These are phyloP conservation scores for Numenius phaeopus DNA, from an alignment of 2,797 vertebrate genomes.

Conservation along the genomic window DNA sequence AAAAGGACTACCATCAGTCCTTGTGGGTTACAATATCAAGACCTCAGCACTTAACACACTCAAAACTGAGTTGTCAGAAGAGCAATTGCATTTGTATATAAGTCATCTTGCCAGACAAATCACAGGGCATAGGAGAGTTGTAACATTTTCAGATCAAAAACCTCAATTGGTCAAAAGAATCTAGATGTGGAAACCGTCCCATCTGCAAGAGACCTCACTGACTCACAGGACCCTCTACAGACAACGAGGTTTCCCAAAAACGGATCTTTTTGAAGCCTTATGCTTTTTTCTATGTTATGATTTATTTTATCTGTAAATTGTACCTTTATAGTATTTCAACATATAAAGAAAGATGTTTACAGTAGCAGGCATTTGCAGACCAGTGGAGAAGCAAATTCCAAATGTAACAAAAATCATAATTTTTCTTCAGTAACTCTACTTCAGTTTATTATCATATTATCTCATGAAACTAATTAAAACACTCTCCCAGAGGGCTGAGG, in stretches of 20 bases:
- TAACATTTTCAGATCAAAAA: constrained; percentile 58
- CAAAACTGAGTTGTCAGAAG: constrained; percentile 33
- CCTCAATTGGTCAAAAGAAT: constrained; percentile 12
- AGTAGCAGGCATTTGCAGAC: background rate
- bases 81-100: constrained; percentile 53
- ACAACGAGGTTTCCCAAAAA: background rate
- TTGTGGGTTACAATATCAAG: constrained; percentile 48
- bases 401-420: background rate
- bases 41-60: constrained; percentile 5
- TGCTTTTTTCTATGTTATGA: background rate
- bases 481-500: constrained; percentile 3
- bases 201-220: constrained; percentile 15
- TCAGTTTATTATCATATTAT: constrained; percentile 28
- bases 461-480: constrained; percentile 58
- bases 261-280: background rate
- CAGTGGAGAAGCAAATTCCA: background rate
- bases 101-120: constrained; percentile 60
- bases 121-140: constrained; percentile 43
- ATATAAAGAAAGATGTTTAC: background rate
- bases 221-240: background rate
- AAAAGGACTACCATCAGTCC: constrained; percentile 19
- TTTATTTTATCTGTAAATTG: background rate
- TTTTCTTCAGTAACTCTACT: background rate
- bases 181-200: constrained; percentile 49
- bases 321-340: background rate